phyloP scores from a whole-genome alignment of 1,140 invertebrate genomes.

The Carposina sasakii region DNA sequence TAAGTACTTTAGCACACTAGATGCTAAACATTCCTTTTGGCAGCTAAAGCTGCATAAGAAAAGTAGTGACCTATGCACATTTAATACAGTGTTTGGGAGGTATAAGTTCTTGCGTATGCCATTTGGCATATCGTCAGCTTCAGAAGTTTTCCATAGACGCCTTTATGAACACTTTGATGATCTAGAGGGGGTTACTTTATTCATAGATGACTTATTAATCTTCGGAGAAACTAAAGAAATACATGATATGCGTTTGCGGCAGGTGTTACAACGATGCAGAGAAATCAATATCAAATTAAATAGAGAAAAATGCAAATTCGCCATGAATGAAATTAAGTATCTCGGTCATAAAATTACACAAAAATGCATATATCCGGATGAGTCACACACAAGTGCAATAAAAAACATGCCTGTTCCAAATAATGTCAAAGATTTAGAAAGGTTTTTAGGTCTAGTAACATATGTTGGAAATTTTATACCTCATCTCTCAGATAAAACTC shows the following conservation, averaged over 20 bases:
- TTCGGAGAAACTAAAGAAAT: neutral
- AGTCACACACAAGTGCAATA: neutral
- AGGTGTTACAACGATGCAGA: neutral
- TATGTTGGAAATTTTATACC: neutral
- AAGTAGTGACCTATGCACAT: neutral
- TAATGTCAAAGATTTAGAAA: neutral
- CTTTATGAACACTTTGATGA: constrained; percentile 4
- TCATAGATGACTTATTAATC: constrained; percentile 6
- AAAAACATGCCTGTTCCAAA: neutral
- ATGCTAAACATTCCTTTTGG: constrained; percentile 10
- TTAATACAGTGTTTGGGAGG: constrained; percentile 10
- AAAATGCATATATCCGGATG: neutral
- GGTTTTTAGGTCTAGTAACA: neutral
- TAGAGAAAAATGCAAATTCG: constrained; percentile 15
- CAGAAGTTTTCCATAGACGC: constrained; percentile 1
- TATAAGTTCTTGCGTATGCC: constrained; percentile 7
- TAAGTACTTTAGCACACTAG: constrained; percentile 1
- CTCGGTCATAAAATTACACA: constrained; percentile 9
- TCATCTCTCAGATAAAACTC: neutral
- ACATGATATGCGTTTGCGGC: neutral
- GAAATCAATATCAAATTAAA: constrained; percentile 19
- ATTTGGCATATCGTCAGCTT: neutral
- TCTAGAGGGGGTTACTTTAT: constrained; percentile 7
- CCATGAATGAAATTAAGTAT: constrained; percentile 8
- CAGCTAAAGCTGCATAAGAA: neutral